Evolutionary conservation across 2,113 vertebrate species (phyloP), one percentile per base, ranked within the genome.

Genomic region (Apaloderma vittatum): DNA sequence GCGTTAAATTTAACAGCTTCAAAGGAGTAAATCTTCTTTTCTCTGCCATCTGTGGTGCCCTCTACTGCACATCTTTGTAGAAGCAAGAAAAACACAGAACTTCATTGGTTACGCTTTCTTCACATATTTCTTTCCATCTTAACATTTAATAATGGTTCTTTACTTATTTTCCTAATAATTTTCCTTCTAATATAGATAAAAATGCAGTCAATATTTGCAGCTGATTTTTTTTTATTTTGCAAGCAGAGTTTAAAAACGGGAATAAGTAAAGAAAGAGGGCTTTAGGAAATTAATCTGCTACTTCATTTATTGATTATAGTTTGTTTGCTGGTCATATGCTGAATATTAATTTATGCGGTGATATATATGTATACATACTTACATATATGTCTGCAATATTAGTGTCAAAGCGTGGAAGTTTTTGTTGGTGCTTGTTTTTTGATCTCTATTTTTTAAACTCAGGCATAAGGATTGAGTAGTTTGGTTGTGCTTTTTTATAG

Each of bases 21-120:
- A 5, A 65, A 49, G 85, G 3, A 75, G 66, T 37, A 4, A 4
- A 14, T 48, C 30, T 37, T 81, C 15, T 11, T 92, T 66, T 90
- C 76, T 73, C 34, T 46, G 78, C 73, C 55, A 65, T 70, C 61
- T n/a, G 26, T 83, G 65, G 75, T 81, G 75, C 52, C 93, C 87
- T 91, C 95, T 95, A 55, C 86, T 81, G 71, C 45, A 85, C 86
- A 45, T 46, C 55, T 70, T 34, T 48, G 52, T 71, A 76, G 76
- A 73, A 90, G 79, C 92, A 95, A 80, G 76, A 32, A 1, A 8
- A 83, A 48, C 24, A 11, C n/a, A 29, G 7, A 76, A 45, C 52
- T n/a, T 20, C 27, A 15, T 32, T 4, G 0, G 8, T 61, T 20
- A 12, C 18, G 14, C 48, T 21, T 51, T 74, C 24, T 43, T n/a